Base-by-base conservation (phyloP, 2,888 invertebrate species). In the Tanypteryx hageni region DNA sequence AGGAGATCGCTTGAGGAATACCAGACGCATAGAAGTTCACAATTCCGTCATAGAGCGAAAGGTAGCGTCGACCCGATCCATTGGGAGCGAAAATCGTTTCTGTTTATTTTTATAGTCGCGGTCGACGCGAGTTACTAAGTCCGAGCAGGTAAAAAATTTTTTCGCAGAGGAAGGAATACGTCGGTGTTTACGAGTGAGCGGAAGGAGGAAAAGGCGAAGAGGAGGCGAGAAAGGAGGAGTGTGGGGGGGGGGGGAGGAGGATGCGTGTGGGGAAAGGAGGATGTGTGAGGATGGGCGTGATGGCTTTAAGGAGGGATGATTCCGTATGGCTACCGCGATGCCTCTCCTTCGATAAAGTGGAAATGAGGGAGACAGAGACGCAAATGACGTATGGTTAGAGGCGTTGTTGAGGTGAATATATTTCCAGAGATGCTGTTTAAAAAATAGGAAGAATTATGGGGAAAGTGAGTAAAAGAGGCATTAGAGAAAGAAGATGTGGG, bases 131-230 rank as follows among this genome's bases (percentile, higher is more conserved):
- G 76, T 76, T 27, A 76, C 76, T 27, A 76, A 76, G n/a, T 76
- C 76, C 22, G 76, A 22, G 76, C 76, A 76, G 76, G 76, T 76
- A 76, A 76, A 76, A 27, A 22, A 10, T 76, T 22, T 76, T 76
- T 27, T 27, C 76, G 22, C 76, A 27, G 76, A 76, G 76, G 22
- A 76, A 27, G 76, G 76, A 76, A 27, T 76, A 76, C 27, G 27
- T 76, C 27, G 76, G 76, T 76, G 76, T 76, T 76, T 76, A 76
- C 22, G 76, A 76, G 76, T 76, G n/a, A 76, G 76, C 76, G 76
- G 76, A 76, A 76, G 76, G 76, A 76, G 27, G 27, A 27, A n/a
- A n/a, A 22, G 27, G 76, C 22, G 76, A 76, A 44, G 44, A 44
- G 44, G 44, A 44, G 44, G 44, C 44, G 44, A 44, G 44, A 44